Evolutionary conservation across 2,113 vertebrate species (phyloP), one percentile per base, ranked within the genome.

Genomic region (Phylloscopus trochiloides): DNA sequence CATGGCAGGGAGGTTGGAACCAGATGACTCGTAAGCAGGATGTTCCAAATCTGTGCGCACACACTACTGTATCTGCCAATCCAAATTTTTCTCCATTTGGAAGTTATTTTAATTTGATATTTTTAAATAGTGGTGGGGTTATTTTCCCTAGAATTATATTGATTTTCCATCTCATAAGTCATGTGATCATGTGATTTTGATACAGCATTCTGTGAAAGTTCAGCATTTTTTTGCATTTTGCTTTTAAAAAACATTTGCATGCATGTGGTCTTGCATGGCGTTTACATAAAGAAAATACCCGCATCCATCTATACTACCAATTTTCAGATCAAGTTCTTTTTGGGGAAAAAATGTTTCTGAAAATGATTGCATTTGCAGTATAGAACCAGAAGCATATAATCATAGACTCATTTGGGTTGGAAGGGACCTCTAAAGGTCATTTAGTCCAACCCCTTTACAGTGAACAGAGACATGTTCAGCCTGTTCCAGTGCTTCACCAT

Each of bases 251-350:
- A 43, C 12, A 5, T 8, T 63, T 21, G 2, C 28, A 34, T 51
- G 11, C 1, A 0, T 42, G 17, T 72, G 15, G 29, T 77, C 40
- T 68, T 65, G 4, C 26, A 26, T 29, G 6, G 5, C 3, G 2
- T 84, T 59, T 66, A 4, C 17, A 9, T 71, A 8, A 48, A 50
- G 32, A 66, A 66, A 29, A 36, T 62, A 43, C 5, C 10, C 50
- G 3, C 38, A 42, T 68, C 7, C 14, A 38, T 29, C 15, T n/a
- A 14, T 25, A 43, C 8, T 52, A n/a, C 5, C 32, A 17, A 22
- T 90, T 71, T 85, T 48, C 42, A 52, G 4, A 29, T 38, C 25
- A 54, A 59, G 7, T 18, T 72, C 5, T 59, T 65, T 19, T 7
- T 0, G 3, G 9, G 10, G 17, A 17, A 10, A 85, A 66, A 87